phyloP scores from a whole-genome alignment of 2,888 invertebrate species.

The Ectemnius cavifrons region DNA sequence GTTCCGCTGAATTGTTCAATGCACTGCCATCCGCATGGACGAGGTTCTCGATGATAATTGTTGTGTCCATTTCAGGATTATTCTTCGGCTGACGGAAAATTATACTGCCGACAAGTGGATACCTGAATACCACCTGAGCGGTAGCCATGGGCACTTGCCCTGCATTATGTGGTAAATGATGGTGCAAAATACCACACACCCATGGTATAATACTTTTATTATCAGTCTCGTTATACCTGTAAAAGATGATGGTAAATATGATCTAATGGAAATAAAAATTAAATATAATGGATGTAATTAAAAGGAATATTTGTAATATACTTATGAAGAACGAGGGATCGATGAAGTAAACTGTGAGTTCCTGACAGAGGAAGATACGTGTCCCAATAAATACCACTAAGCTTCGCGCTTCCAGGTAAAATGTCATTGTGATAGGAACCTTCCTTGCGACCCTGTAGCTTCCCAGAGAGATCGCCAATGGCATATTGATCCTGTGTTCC shows the following conservation, averaged over 20 bases:
- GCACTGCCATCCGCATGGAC: conserved; percentile 92
- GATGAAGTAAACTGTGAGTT: conserved; percentile 86
- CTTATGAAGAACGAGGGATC: conserved; percentile 89
- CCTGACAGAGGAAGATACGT: conserved; percentile 91
- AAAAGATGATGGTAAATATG: background rate
- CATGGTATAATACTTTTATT: conserved; percentile 79
- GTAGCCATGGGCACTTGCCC: conserved; percentile 87
- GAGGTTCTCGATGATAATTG: conserved; percentile 89
- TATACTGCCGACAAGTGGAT: conserved; percentile 92
- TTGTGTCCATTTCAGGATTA: conserved; percentile 91
- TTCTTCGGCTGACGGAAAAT: conserved; percentile 89
- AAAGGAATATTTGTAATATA: conserved; percentile 68
- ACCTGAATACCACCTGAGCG: conserved; percentile 89
- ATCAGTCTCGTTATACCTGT: conserved; percentile 79
- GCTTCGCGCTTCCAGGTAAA: conserved; percentile 85
- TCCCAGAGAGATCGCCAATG: conserved; percentile 93
- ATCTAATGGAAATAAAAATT: background rate
- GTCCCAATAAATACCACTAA: conserved; percentile 90
- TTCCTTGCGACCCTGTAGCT: conserved; percentile 87
- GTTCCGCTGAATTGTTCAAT: conserved; percentile 85
- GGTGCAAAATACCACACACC: conserved; percentile 83
- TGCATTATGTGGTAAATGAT: conserved; percentile 83
- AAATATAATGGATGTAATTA: background rate
- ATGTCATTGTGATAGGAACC: conserved; percentile 84
- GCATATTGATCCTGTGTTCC: conserved; percentile 95